Conservation (phyloP, 2,888 invertebrate genomes). For the Rhyacophila evoluta region DNA sequence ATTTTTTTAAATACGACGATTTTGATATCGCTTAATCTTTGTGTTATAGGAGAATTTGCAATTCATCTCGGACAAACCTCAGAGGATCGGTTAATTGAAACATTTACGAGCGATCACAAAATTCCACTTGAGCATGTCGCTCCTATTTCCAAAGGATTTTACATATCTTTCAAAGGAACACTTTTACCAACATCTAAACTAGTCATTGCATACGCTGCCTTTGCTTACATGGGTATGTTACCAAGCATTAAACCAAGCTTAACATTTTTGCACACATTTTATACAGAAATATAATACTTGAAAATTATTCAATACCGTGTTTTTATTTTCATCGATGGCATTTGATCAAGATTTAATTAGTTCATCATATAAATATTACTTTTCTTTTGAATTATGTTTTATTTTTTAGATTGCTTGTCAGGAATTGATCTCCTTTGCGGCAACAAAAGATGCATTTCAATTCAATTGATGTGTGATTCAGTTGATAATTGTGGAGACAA, state of each 20-base stretch:
- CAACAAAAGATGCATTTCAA: constrained; percentile 51
- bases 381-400: neutral
- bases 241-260: no score
- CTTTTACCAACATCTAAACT: constrained; percentile 42
- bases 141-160: constrained; percentile 49
- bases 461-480: constrained; percentile 46
- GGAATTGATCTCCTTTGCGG: constrained; percentile 47
- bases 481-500: constrained; percentile 53
- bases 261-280: no score
- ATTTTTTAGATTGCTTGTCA: constrained; percentile 48
- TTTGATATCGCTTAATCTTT: no score
- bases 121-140: constrained; percentile 42
- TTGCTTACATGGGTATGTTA: constrained; percentile 47
- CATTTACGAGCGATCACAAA: constrained; percentile 18
- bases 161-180: constrained; percentile 46
- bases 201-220: constrained; percentile 49
- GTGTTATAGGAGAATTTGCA: constrained; percentile 41
- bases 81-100: constrained; percentile 46
- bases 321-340: no score
- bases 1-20: no score
- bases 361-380: no score
- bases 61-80: constrained; percentile 47
- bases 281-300: no score
- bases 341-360: no score
- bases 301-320: no score